A percentile compares a stretch with the other conserved stretches of the same genome.
Conservation (phyloP, 2,113 vertebrate genomes). For the Passer domesticus region DNA sequence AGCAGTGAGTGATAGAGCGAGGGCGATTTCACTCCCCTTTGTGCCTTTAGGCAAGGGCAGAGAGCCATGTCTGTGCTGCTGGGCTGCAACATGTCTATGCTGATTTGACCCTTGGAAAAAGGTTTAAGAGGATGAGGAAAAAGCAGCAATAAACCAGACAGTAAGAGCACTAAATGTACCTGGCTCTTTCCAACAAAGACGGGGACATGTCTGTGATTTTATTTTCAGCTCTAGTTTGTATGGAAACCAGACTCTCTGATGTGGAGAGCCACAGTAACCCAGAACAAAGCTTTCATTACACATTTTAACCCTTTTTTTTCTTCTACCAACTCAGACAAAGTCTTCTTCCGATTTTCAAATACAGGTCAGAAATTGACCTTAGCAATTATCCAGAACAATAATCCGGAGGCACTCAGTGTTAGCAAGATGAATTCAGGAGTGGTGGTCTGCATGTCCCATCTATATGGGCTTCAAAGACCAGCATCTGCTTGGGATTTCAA, state of each 20-base stretch:
- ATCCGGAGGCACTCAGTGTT: background rate
- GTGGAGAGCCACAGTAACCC: background rate
- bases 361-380: background rate
- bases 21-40: background rate
- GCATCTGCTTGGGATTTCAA: background rate
- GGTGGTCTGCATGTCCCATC: background rate
- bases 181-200: background rate
- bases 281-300: background rate
- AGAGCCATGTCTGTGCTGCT: accelerated
- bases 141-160: background rate
- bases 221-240: background rate
- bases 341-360: background rate
- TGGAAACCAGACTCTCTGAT: background rate
- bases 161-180: background rate
- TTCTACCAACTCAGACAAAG: background rate
- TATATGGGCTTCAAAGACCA: background rate
- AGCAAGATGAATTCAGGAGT: background rate
- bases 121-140: background rate
- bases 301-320: background rate
- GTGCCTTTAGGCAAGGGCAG: background rate
- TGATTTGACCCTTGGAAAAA: background rate
- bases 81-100: accelerated
- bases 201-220: background rate
- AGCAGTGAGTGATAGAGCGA: background rate
- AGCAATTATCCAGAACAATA: background rate